Conservation (phyloP, 2,113 vertebrate species). For the Nerophis ophidion region DNA sequence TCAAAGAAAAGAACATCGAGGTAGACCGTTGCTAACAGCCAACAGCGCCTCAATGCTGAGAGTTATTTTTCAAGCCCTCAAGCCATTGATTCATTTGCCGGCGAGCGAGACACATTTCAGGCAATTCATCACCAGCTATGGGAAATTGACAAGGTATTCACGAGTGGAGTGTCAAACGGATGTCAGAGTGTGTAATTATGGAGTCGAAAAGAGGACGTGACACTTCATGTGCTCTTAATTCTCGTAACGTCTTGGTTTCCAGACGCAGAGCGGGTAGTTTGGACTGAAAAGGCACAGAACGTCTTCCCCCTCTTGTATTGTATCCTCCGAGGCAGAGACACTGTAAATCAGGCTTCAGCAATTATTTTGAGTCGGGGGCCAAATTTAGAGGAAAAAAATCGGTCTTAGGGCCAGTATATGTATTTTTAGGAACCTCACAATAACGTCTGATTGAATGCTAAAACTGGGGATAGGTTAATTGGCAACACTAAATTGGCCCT, state of each 20-base stretch:
- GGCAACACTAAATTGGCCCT: no score
- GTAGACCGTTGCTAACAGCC: slow-evolving; percentile 41
- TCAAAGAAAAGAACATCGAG: slow-evolving; percentile 25
- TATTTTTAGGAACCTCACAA: no score
- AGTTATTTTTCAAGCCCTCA: slow-evolving; percentile 51
- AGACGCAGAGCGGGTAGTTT: background rate
- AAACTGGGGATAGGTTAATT: no score
- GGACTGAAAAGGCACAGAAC: no score
- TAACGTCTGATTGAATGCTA: no score
- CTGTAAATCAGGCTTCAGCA: no score
- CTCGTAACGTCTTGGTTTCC: slow-evolving; percentile 24
- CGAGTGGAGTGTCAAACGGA: slow-evolving; percentile 41
- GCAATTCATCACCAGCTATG: slow-evolving; percentile 53
- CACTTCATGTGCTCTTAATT: slow-evolving; percentile 14
- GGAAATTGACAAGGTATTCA: slow-evolving; percentile 53
- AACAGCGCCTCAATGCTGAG: slow-evolving; percentile 48
- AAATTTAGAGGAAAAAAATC: no score
- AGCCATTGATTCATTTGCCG: slow-evolving; percentile 61
- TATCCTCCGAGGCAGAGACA: no score
- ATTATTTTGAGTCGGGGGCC: no score
- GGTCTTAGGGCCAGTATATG: no score
- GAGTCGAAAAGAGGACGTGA: slow-evolving; percentile 27
- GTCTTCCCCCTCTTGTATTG: no score
- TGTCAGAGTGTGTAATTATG: slow-evolving; percentile 34
- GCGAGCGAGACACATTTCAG: slow-evolving; percentile 48